Percentiles rank a stretch among this genome's conserved stretches.
Evolutionary conservation across 35 echinoderm and acorn worm genomes (phyloP).

Genomic region (Lytechinus variegatus): DNA sequence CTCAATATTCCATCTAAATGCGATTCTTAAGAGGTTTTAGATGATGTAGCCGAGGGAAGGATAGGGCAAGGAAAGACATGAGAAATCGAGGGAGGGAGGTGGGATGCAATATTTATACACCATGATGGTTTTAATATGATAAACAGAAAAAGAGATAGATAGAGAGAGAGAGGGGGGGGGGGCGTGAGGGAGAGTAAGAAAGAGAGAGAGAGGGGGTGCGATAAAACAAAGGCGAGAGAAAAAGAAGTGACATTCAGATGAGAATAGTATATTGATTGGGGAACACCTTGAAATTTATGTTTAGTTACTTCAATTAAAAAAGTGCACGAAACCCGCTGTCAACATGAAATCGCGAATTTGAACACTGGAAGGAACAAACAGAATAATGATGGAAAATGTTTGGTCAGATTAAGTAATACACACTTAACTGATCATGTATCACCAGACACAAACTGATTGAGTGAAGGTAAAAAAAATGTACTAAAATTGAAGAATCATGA

Average conservation of each 20-base stretch:
- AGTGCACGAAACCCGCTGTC: too few relatives aligned
- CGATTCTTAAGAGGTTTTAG: neutral
- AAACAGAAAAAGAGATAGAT: neutral
- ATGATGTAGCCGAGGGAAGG: neutral
- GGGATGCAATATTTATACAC: too few relatives aligned
- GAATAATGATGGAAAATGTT: too few relatives aligned
- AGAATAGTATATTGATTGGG: neutral
- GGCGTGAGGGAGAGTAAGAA: neutral
- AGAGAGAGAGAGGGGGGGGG: neutral
- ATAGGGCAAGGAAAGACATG: neutral
- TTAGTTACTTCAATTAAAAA: too few relatives aligned
- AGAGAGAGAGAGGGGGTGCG: neutral
- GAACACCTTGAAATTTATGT: neutral
- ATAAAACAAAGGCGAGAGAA: neutral
- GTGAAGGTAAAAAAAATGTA: neutral
- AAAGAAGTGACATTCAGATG: neutral
- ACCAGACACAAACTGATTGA: too few relatives aligned
- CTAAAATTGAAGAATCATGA: neutral
- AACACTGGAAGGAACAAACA: too few relatives aligned
- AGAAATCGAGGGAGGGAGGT: neutral
- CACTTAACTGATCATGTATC: too few relatives aligned
- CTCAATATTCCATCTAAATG: constrained; percentile 43
- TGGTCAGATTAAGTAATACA: too few relatives aligned
- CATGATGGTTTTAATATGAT: too few relatives aligned
- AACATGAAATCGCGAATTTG: too few relatives aligned